Evolutionary conservation across 2,113 vertebrate species (phyloP).

Genomic region (Aegithalos caudatus): DNA sequence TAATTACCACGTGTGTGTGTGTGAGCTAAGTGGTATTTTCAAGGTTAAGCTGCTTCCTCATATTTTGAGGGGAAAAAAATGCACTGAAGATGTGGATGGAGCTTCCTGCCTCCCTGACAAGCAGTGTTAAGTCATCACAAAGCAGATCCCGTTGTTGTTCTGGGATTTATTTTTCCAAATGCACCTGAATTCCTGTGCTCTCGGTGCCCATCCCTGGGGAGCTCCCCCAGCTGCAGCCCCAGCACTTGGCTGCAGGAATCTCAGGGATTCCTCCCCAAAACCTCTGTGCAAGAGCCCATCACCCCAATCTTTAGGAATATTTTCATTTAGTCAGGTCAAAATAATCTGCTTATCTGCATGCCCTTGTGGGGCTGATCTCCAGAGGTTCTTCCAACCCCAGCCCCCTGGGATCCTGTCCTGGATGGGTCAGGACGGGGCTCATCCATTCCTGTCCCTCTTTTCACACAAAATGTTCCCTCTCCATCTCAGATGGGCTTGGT

Average conservation of each 20-base stretch:
- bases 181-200: background rate
- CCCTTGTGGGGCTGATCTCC: background rate
- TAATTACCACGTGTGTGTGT: conserved; percentile 48
- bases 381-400: background rate
- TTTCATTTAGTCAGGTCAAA: background rate
- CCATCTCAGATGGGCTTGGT: too few species aligned
- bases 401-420: background rate
- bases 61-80: conserved; percentile 10
- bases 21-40: conserved; percentile 51
- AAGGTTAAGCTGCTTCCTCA: conserved; percentile 69
- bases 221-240: background rate
- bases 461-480: background rate
- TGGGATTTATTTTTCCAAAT: background rate
- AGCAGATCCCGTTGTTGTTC: background rate
- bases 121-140: background rate
- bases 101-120: background rate
- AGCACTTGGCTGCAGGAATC: background rate
- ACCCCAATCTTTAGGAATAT: background rate
- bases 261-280: background rate
- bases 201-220: too few species aligned
- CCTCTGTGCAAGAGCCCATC: too few species aligned
- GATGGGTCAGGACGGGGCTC: rapidly evolving
- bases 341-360: background rate
- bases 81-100: background rate
- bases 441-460: background rate